Evolutionary conservation across 2,797 vertebrate genomes (phyloP).

Genomic region (Atherinosoma microstoma): DNA sequence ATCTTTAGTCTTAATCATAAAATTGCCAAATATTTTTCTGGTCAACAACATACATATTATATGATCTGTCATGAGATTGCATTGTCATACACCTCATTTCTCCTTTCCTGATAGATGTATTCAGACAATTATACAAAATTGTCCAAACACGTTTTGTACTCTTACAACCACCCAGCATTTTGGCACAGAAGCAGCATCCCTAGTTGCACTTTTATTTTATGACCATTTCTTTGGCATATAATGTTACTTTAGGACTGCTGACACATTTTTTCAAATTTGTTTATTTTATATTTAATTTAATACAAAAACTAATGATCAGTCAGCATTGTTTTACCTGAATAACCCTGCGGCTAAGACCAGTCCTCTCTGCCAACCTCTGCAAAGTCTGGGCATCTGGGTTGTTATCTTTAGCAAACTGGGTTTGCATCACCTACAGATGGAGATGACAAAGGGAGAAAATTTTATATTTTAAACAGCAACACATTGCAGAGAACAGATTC

Average conservation of each 20-base stretch:
- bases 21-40: too few relatives aligned
- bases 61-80: too few relatives aligned
- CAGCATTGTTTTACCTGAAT: slow-evolving; percentile 76
- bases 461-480: background rate
- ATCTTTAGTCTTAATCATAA: too few relatives aligned
- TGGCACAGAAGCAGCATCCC: background rate
- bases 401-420: slow-evolving; percentile 94
- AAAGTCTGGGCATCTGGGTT: slow-evolving; percentile 94
- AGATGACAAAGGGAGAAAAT: background rate
- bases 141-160: accelerated
- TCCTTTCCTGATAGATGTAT: background rate
- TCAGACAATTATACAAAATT: background rate
- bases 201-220: background rate
- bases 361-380: slow-evolving; percentile 93
- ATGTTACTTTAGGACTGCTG: background rate
- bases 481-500: background rate
- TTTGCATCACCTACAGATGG: slow-evolving; percentile 90
- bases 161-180: background rate
- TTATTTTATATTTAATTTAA: background rate
- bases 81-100: background rate
- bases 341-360: slow-evolving; percentile 94
- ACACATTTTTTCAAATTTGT: background rate
- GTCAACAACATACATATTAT: too few relatives aligned
- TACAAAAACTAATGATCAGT: background rate
- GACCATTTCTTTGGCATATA: background rate